Base-by-base conservation (phyloP, 2,888 invertebrate genomes). In the Euplexia lucipara region DNA sequence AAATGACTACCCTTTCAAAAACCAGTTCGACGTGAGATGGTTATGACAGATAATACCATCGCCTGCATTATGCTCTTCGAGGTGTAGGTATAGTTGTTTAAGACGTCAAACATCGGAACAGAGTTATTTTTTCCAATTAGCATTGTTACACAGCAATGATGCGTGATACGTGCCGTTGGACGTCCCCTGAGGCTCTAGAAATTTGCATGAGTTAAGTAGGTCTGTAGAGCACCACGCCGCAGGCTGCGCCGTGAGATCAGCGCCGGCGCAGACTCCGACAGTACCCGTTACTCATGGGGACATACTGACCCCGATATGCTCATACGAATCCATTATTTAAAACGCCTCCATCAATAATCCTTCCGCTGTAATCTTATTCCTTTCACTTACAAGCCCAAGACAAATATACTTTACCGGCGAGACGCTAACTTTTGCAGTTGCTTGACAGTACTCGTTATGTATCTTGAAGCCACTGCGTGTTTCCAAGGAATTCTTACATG, bases 291-390 rank as follows among this genome's bases (percentile, higher is more conserved):
- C 83, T 88, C 84, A 87, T 83, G 77, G 77, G 85, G 86, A 87
- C 94, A 92, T 75, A 92, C 91, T 94, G 90, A 93, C 94, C 92
- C 81, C 91, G 90, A 91, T 93, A 87, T 85, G 84, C 81, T 79
- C 81, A 81, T 85, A 80, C 84, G 73, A 85, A 87, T 86, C 87
- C 83, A 86, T 86, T 81, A 83, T 81, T 83, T 81, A 82, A 82
- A 84, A 82, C 77, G 74, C 82, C 81, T 83, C 81, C 75, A 83
- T 81, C 68, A 73, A 79, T 72, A 80, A 75, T 82, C 79, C 71
- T 71, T 58, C 65, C 67, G 61, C 51, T 51, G 59, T 58, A 47
- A 47, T 82, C 66, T 77, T 66, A 52, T 79, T 82, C 56, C 58
- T 82, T 79, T 76, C 61, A 80, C 77, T 62, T 64, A 64, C 49